Percentiles rank a stretch among this genome's conserved stretches.
These are phyloP conservation scores for Pontoporia blainvillei DNA, from an alignment of 2,113 vertebrate species.

Conservation along the genomic window DNA sequence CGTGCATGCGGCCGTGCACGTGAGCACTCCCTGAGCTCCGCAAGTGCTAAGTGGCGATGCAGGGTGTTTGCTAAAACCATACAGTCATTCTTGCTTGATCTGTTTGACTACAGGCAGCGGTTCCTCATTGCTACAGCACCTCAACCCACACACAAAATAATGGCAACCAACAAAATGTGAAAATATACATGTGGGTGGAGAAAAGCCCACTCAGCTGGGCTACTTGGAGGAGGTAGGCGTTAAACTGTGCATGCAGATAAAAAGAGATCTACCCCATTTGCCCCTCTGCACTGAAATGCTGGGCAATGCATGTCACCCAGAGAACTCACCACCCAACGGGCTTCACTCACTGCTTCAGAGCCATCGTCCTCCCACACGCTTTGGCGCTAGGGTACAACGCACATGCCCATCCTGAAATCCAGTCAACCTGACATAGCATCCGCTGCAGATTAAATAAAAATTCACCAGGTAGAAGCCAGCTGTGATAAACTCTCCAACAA, in stretches of 20 bases:
- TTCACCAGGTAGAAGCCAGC: slow-evolving; percentile 27
- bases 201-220: background rate
- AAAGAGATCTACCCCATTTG: background rate
- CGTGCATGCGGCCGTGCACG: background rate
- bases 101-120: background rate
- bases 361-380: background rate
- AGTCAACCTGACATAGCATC: background rate
- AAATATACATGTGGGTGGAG: background rate
- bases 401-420: background rate
- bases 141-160: background rate
- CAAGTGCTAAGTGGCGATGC: background rate
- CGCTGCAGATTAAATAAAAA: background rate
- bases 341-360: background rate
- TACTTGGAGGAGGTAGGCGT: background rate
- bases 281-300: background rate
- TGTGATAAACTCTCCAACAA: background rate
- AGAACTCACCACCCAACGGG: background rate
- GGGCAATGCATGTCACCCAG: background rate
- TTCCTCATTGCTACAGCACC: background rate
- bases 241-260: background rate
- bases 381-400: background rate
- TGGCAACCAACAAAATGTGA: background rate
- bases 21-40: background rate
- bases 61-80: background rate
- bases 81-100: background rate